A percentile compares a stretch with the other conserved stretches of the same genome.
Conservation (phyloP, 1,140 invertebrate genomes). For the Atta texana region DNA sequence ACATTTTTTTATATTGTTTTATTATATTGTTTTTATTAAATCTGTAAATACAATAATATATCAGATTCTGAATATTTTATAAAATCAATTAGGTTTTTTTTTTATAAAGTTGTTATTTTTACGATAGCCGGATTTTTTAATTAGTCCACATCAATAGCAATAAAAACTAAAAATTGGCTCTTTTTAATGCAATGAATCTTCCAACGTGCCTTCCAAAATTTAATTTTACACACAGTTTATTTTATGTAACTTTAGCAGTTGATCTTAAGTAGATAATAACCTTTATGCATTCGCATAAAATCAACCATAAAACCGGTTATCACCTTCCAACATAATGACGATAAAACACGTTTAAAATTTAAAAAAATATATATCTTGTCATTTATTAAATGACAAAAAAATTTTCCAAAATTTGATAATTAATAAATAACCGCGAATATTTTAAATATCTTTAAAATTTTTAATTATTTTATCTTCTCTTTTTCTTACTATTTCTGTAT, state of each 20-base stretch:
- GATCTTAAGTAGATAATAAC: neutral
- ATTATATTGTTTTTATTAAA: neutral
- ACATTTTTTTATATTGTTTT: neutral
- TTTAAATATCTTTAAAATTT: neutral
- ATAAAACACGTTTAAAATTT: neutral
- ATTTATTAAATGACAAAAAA: neutral
- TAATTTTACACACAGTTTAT: conserved; percentile 26
- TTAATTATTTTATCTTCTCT: neutral
- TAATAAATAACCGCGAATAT: neutral
- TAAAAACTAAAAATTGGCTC: conserved; percentile 7
- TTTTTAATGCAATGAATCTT: neutral
- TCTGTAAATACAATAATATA: neutral
- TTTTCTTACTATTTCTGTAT: too few species aligned
- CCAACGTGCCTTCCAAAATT: neutral
- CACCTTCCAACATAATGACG: neutral
- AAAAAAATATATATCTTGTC: neutral
- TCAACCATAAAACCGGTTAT: neutral
- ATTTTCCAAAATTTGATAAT: neutral
- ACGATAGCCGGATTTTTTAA: neutral
- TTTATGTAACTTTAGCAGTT: neutral
- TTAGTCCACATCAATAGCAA: neutral
- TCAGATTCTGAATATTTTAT: neutral
- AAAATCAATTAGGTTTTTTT: neutral
- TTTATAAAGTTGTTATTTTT: neutral
- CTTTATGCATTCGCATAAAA: neutral